These are phyloP conservation scores for Pogona vitticeps DNA, from an alignment of 2,113 vertebrate genomes.

Conservation along the genomic window DNA sequence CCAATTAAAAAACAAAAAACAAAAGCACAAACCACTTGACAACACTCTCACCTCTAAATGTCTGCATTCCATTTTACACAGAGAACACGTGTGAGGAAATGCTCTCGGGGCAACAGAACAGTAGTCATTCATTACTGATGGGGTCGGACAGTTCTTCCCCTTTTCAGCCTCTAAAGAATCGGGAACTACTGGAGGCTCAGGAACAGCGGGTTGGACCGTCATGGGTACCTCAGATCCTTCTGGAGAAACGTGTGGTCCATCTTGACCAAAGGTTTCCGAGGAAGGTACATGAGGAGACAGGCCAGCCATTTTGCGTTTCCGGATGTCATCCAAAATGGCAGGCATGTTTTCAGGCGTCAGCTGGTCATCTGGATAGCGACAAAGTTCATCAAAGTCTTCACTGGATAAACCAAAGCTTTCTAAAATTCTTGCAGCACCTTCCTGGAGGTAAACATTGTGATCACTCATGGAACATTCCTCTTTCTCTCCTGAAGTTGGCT, in stretches of 20 bases:
- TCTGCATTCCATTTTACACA: constrained; percentile 92
- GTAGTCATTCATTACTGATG: constrained; percentile 92
- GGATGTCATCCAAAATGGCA: constrained; percentile 87
- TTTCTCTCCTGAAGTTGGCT: constrained; percentile 20
- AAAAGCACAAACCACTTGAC: too few relatives aligned
- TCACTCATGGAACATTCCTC: constrained; percentile 60
- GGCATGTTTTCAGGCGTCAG: constrained; percentile 91
- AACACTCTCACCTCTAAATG: constrained; percentile 88
- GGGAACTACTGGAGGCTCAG: constrained; percentile 57
- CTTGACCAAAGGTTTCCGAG: constrained; percentile 61
- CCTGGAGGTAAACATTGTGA: constrained; percentile 82
- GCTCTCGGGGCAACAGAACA: constrained; percentile 85
- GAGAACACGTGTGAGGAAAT: constrained; percentile 95
- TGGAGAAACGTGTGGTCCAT: neutral
- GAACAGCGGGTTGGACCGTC: too few relatives aligned
- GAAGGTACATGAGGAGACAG: constrained; percentile 49
- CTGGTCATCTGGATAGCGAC: constrained; percentile 89
- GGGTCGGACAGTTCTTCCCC: constrained; percentile 80
- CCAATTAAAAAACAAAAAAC: too few relatives aligned
- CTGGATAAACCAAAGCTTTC: constrained; percentile 89
- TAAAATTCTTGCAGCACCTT: constrained; percentile 88
- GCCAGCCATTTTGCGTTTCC: constrained; percentile 83
- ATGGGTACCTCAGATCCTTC: too few relatives aligned
- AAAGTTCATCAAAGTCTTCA: constrained; percentile 90
- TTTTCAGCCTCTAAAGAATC: constrained; percentile 70